Percentiles rank a stretch among this genome's conserved stretches.
Evolutionary conservation across 1,140 invertebrate species (phyloP).

Genomic region (Papilio dardanus): DNA sequence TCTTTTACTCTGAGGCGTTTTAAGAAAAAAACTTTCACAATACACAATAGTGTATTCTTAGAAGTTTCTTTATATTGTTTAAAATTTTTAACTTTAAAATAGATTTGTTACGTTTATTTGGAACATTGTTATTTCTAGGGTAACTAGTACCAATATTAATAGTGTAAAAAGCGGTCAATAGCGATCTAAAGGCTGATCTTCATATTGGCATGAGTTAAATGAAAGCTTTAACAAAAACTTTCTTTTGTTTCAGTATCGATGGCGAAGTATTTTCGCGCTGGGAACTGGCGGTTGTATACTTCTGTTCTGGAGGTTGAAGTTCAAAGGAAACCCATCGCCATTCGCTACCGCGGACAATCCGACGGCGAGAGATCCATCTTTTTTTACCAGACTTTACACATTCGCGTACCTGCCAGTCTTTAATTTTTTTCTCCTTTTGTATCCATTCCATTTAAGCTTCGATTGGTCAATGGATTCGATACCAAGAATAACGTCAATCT

Average conservation of each 20-base stretch:
- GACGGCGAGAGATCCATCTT: conserved; percentile 88
- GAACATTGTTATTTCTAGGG: not conserved
- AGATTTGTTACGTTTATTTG: not conserved
- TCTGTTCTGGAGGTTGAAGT: conserved; percentile 85
- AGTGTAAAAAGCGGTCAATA: not conserved
- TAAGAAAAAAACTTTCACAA: conserved; percentile 17
- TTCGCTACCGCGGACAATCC: conserved; percentile 96
- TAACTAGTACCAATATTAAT: not conserved
- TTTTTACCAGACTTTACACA: conserved; percentile 89
- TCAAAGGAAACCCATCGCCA: conserved; percentile 86
- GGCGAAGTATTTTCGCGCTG: conserved; percentile 86
- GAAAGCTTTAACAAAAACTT: conserved; percentile 38
- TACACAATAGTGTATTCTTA: not conserved
- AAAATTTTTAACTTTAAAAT: not conserved
- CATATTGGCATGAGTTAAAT: not conserved
- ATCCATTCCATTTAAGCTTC: conserved; percentile 92
- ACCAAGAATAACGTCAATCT: conserved; percentile 88
- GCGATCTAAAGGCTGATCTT: not conserved
- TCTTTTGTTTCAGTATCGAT: conserved; percentile 85
- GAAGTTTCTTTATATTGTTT: conserved; percentile 24
- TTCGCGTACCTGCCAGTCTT: conserved; percentile 94
- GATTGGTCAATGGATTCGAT: conserved; percentile 98
- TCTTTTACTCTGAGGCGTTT: conserved; percentile 43
- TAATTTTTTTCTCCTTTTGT: conserved; percentile 92
- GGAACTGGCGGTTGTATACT: conserved; percentile 82